Conservation (phyloP, 2,888 invertebrate genomes). For the Pseudococcus longispinus region DNA sequence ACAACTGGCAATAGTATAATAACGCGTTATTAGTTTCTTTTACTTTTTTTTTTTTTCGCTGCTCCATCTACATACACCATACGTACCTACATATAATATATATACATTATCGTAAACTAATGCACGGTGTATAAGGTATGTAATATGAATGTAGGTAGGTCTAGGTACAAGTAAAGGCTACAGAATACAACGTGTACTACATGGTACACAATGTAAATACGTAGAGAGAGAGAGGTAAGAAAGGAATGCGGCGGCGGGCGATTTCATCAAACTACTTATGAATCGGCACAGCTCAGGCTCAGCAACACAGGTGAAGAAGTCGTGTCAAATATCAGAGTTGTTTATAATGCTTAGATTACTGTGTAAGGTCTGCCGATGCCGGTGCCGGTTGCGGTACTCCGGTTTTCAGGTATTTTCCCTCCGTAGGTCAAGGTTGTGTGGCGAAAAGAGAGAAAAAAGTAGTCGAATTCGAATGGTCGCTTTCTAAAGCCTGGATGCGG, state of each 20-base stretch:
- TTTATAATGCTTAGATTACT: conserved; percentile 2
- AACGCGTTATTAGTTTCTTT: conserved; percentile 19
- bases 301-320: conserved; percentile 31
- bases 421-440: conserved; percentile 22
- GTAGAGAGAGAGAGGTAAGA: not conserved
- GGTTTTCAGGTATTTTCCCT: conserved; percentile 1
- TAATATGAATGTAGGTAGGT: not conserved
- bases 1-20: not conserved
- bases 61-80: not conserved
- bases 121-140: not conserved
- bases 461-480: not conserved
- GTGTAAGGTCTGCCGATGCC: not conserved
- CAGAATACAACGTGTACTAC: not conserved
- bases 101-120: not conserved
- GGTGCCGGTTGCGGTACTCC: not conserved
- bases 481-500: conserved; percentile 4
- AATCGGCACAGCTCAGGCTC: not conserved
- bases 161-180: no score
- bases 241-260: conserved; percentile 13
- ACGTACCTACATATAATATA: not conserved
- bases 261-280: conserved; percentile 25
- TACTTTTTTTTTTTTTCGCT: not conserved
- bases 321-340: conserved; percentile 38
- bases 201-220: conserved; percentile 23
- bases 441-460: not conserved